Evolutionary conservation across 2,888 invertebrate species (phyloP).

Genomic region (Theristus sp.): DNA sequence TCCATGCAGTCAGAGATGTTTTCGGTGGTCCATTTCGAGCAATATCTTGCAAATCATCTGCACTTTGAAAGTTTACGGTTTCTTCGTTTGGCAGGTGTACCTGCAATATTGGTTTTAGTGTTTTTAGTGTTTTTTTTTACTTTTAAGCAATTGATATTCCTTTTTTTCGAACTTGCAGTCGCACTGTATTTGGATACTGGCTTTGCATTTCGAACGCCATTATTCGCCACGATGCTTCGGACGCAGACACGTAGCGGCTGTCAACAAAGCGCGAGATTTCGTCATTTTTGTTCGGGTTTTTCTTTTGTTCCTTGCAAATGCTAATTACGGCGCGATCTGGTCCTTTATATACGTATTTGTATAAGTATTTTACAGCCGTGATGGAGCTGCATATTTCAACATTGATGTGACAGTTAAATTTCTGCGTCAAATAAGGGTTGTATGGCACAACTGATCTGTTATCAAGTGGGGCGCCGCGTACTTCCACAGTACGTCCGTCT

Average conservation of each 20-base stretch:
- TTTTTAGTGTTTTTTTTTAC: too few species aligned
- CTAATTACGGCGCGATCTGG: slow-evolving; percentile 10
- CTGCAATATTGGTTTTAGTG: too few species aligned
- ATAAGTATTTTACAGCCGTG: slow-evolving; percentile 20
- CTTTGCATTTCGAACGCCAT: neutral
- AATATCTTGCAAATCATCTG: neutral
- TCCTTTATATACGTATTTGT: slow-evolving; percentile 25
- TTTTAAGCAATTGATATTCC: neutral
- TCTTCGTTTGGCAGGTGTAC: neutral
- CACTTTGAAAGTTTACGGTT: neutral
- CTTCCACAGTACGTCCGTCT: neutral
- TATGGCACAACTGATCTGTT: neutral
- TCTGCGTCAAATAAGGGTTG: neutral
- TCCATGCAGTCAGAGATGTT: neutral
- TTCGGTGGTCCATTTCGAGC: neutral
- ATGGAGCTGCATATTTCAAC: slow-evolving; percentile 23
- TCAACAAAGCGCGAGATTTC: neutral
- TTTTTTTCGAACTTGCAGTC: neutral
- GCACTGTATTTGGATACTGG: neutral
- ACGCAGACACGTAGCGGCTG: neutral
- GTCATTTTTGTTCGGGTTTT: neutral
- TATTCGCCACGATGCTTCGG: neutral
- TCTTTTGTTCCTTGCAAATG: neutral
- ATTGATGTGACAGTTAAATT: slow-evolving; percentile 29
- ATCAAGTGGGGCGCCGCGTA: neutral